Base-by-base conservation (phyloP, 2,797 vertebrate genomes). In the Helostoma temminkii region DNA sequence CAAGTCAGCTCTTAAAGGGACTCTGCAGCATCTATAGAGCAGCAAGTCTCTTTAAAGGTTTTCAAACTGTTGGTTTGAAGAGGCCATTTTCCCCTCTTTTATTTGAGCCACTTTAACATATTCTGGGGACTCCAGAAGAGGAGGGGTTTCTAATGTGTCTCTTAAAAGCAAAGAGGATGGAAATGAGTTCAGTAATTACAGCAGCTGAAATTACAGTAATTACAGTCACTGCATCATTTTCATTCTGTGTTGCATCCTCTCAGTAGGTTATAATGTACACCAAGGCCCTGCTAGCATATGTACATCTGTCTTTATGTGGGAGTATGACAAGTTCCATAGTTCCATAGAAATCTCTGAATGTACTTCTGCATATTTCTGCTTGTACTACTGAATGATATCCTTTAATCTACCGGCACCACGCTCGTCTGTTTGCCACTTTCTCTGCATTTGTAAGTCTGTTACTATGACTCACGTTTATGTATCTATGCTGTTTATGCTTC, bases 121-220 rank as follows among this genome's bases (percentile, higher is more conserved):
- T 82, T 85, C 74, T 56, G 54, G 78, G 78, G 83, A 69, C 71
- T 74, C 85, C 78, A 66, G 36, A 45, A 22, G 67, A 61, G 75
- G 72, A 83, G 71, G 71, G 74, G 76, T 80, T 53, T 50, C 71
- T 79, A 78, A 82, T 47, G 78, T 72, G 70, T 84, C 42, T 78
- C 43, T 83, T 84, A 87, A 85, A 90, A 83, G 84, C 73, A 81
- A 68, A 83, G 78, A 82, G 81, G 86, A 75, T 81, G 88, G 82
- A 88, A 88, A 85, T 74, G 72, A 75, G 76, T 78, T 86, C 22
- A 47, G 63, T 87, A 86, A 91, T 91, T 88, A 87, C 81, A 71
- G 85, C 64, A 66, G 70, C 14, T 7, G 0, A 76, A 90, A 91
- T 92, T 41, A 86, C 76, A 83, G 83, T 88, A 76, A 91, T 92